A percentile compares a stretch with the other conserved stretches of the same genome.
phyloP scores from a whole-genome alignment of 2,113 vertebrate genomes.

The Glaucomys volans region DNA sequence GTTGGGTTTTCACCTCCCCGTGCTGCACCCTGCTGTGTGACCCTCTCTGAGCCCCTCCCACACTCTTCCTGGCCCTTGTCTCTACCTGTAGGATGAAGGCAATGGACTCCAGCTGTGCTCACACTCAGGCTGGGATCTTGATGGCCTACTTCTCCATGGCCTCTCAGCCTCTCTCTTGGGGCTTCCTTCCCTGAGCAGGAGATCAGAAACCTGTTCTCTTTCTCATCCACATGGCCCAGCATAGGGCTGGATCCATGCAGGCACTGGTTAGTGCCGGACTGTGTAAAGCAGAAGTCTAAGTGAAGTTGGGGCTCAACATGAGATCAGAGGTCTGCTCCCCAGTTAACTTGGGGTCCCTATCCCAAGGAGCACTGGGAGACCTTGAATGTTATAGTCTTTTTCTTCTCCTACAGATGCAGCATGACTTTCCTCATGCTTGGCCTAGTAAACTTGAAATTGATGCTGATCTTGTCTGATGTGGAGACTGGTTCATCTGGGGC shows the following conservation, averaged over 20 bases:
- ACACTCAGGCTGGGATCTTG: neutral
- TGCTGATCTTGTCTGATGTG: neutral
- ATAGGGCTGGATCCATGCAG: neutral
- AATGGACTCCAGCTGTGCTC: neutral
- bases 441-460: neutral
- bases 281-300: neutral
- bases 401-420: neutral
- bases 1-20: neutral
- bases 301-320: neutral
- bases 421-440: neutral
- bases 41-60: no score
- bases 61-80: neutral
- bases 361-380: neutral
- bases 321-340: neutral
- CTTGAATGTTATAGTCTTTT: neutral
- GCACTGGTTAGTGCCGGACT: no score
- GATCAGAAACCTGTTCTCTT: neutral
- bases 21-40: accelerated
- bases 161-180: neutral
- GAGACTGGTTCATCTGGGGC: neutral
- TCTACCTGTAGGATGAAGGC: neutral
- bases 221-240: no score
- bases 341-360: neutral
- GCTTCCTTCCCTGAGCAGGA: neutral
- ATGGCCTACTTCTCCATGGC: neutral